Percentiles rank a stretch among this genome's conserved stretches.
These are phyloP conservation scores for Gnathonemus longibarbis DNA, from an alignment of 2,113 vertebrate genomes.

Conservation along the genomic window DNA sequence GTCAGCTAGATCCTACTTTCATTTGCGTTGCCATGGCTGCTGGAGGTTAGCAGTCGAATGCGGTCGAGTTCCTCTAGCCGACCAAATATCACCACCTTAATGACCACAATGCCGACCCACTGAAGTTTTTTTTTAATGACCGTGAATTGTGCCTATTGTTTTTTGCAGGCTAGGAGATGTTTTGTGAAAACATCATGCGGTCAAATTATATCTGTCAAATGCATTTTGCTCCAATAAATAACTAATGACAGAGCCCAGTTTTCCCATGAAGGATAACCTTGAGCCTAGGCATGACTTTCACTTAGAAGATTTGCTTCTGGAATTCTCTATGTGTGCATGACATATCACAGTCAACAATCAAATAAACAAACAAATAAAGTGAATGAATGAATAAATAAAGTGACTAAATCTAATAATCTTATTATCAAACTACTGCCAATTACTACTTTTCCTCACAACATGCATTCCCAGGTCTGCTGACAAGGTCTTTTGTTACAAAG, in stretches of 20 bases:
- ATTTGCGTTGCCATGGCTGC: neutral
- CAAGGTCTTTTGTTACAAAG: neutral
- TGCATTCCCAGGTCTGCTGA: neutral
- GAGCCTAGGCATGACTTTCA: neutral
- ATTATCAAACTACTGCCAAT: neutral
- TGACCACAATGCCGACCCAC: neutral
- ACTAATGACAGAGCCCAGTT: neutral
- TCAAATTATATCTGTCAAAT: constrained; percentile 32
- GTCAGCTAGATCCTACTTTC: neutral
- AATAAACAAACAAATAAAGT: neutral
- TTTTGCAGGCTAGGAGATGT: neutral
- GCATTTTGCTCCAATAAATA: constrained; percentile 24
- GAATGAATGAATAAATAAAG: neutral
- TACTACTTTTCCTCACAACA: neutral
- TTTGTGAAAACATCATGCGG: neutral
- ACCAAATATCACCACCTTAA: neutral
- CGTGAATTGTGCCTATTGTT: neutral
- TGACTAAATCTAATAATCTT: neutral
- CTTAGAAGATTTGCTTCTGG: neutral
- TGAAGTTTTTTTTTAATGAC: neutral
- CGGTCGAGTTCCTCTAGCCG: neutral
- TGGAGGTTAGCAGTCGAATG: neutral
- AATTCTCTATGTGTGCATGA: neutral
- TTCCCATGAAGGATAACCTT: neutral
- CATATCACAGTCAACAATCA: neutral